Evolutionary conservation across 2,888 invertebrate genomes (phyloP).

Genomic region (Heliconius ismenius): DNA sequence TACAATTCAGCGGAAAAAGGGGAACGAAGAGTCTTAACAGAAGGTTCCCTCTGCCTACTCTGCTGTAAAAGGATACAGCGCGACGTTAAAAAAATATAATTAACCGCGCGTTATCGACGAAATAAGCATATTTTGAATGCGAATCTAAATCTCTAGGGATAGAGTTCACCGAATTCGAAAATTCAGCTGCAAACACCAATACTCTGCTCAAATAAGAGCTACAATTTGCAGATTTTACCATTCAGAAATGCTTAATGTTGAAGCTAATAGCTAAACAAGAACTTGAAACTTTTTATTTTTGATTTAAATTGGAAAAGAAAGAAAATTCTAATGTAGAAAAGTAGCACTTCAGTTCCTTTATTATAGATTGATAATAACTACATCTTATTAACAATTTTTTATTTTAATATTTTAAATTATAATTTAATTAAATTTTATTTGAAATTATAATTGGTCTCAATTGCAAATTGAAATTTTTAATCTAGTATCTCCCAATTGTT

Average conservation of each 20-base stretch:
- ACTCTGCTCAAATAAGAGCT: neutral
- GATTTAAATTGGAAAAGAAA: neutral
- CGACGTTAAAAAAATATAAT: neutral
- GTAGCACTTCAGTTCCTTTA: neutral
- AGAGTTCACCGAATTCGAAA: neutral
- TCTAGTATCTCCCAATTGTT: too few relatives aligned
- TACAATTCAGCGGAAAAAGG: neutral
- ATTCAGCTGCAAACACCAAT: neutral
- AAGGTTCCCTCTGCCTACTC: too few relatives aligned
- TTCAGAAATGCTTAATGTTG: neutral
- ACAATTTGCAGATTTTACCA: neutral
- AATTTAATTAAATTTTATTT: too few relatives aligned
- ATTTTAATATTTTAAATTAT: too few relatives aligned
- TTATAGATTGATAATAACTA: neutral
- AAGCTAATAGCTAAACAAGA: neutral
- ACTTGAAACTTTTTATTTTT: neutral
- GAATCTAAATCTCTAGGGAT: neutral
- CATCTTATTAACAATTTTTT: neutral
- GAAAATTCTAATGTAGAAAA: neutral
- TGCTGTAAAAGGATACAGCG: too few relatives aligned
- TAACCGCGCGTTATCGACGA: neutral
- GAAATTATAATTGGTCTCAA: too few relatives aligned
- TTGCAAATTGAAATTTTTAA: too few relatives aligned
- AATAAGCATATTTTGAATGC: neutral
- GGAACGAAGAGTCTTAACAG: too few relatives aligned